Percentiles rank a stretch among this genome's conserved stretches.
phyloP scores from a whole-genome alignment of 2,113 vertebrate species.

The Erinaceus europaeus region DNA sequence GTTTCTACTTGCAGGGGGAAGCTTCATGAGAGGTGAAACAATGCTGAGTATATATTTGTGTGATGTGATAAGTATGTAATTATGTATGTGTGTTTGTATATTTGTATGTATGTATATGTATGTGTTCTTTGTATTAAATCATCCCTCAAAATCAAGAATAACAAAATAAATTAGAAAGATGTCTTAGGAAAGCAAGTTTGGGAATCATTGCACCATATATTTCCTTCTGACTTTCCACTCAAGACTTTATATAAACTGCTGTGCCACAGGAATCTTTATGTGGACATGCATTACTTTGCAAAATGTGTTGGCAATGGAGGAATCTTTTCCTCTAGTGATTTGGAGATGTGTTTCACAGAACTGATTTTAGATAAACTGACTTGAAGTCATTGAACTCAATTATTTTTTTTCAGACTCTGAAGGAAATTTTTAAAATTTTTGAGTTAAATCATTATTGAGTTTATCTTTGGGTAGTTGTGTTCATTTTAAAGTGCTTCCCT shows the following conservation, averaged over 20 bases:
- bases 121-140: background rate
- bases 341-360: background rate
- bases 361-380: background rate
- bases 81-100: background rate
- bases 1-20: too few species aligned
- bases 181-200: background rate
- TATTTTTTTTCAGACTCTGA: constrained; percentile 3
- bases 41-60: too few species aligned
- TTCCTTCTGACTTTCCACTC: background rate
- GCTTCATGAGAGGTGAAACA: too few species aligned
- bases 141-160: background rate
- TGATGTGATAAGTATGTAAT: too few species aligned
- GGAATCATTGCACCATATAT: background rate
- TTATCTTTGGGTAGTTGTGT: constrained; percentile 42
- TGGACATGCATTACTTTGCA: background rate
- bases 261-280: background rate
- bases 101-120: background rate
- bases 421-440: constrained; percentile 12
- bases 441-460: constrained; percentile 19
- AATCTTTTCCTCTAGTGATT: background rate
- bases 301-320: background rate
- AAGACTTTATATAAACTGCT: constrained; percentile 2
- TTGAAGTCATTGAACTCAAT: background rate
- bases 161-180: background rate
- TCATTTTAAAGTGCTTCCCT: constrained; percentile 41